These are phyloP conservation scores for Sterrhoptilus dennistouni DNA, from an alignment of 2,113 vertebrate species.

Conservation along the genomic window DNA sequence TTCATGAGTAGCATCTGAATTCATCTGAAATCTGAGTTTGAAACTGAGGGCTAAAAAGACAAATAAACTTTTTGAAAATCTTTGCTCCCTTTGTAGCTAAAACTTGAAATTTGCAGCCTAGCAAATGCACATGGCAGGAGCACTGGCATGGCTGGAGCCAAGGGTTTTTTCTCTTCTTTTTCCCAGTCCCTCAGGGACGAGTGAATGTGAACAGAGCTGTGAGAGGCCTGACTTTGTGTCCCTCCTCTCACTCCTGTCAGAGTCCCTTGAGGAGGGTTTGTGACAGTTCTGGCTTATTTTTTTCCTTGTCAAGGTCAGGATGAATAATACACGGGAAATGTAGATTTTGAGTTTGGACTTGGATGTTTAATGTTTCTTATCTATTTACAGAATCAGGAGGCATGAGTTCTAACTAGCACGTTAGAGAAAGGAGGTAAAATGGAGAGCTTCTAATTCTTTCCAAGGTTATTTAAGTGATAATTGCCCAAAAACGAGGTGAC, in stretches of 20 bases:
- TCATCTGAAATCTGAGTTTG: not conserved
- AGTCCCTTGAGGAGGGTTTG: not conserved
- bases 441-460: no score
- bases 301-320: no score
- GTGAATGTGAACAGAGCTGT: not conserved
- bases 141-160: not conserved
- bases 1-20: not conserved
- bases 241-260: not conserved
- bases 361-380: no score
- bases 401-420: no score
- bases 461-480: no score
- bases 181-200: not conserved
- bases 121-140: not conserved
- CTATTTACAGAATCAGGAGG: no score
- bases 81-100: not conserved
- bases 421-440: no score
- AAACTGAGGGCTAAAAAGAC: not conserved
- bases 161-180: not conserved
- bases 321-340: no score
- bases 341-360: no score
- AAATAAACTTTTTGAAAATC: not conserved
- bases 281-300: no score
- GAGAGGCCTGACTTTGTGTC: not conserved
- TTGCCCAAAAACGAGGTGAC: no score
- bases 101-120: not conserved